phyloP scores from a whole-genome alignment of 1,140 invertebrate genomes.

The Lepidotrigona ventralis region DNA sequence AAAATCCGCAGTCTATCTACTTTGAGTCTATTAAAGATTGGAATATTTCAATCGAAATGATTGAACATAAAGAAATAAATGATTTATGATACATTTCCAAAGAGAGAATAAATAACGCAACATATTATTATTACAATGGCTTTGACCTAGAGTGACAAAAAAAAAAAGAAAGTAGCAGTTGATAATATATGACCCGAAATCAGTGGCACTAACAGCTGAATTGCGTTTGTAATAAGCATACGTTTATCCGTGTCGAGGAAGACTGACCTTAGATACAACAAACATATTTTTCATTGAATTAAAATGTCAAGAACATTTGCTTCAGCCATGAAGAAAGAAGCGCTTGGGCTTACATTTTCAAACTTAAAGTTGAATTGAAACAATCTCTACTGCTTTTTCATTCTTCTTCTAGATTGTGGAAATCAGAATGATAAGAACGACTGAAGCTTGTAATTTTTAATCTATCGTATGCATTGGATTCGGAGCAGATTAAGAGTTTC shows the following conservation, averaged over 20 bases:
- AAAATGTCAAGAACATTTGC: conserved; percentile 32
- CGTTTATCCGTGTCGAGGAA: conserved; percentile 53
- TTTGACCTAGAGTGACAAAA: conserved; percentile 59
- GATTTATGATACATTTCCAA: not conserved
- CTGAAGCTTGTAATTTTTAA: not conserved
- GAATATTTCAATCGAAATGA: not conserved
- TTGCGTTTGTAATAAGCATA: conserved; percentile 25
- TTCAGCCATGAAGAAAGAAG: conserved; percentile 22
- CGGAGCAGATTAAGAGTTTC: not conserved
- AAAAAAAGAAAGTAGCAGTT: not conserved
- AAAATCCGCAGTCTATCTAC: not conserved
- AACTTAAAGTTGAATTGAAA: not conserved
- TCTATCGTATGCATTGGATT: not conserved
- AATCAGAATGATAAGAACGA: not conserved
- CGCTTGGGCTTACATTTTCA: conserved; percentile 4
- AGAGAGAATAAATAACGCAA: conserved; percentile 21
- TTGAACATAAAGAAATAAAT: not conserved
- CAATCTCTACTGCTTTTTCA: not conserved
- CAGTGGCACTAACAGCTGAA: conserved; percentile 21
- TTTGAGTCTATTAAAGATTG: not conserved
- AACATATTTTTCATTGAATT: conserved; percentile 37
- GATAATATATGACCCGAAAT: conserved; percentile 51
- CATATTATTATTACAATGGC: conserved; percentile 32
- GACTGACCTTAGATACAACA: conserved; percentile 59
- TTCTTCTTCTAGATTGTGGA: not conserved